These are phyloP conservation scores for Vesta saturnalis DNA, from an alignment of 2,888 invertebrate species.

Conservation along the genomic window DNA sequence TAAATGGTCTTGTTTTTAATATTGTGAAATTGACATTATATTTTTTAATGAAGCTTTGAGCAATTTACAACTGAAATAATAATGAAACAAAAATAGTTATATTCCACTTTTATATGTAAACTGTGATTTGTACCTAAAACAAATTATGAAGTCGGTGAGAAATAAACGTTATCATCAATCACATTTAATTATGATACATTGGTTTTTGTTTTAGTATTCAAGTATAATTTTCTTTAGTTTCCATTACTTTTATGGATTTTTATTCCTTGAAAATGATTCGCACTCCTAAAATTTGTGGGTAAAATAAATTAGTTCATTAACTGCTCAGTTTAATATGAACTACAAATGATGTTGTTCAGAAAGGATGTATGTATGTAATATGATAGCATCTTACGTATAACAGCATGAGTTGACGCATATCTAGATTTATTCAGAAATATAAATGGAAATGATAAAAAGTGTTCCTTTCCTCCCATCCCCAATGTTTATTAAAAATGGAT, in stretches of 20 bases:
- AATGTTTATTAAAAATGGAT: conserved; percentile 25
- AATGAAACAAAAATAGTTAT: background rate
- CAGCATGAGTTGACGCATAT: background rate
- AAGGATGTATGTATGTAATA: background rate
- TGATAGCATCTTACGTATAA: background rate
- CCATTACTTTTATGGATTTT: background rate
- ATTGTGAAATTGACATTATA: no score
- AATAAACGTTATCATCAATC: conserved; percentile 3
- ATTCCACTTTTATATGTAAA: no score
- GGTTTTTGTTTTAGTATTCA: background rate
- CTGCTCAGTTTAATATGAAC: no score
- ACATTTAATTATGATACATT: conserved; percentile 8
- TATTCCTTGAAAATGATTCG: background rate
- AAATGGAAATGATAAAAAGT: conserved; percentile 10
- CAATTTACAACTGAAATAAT: no score
- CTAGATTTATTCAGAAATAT: background rate
- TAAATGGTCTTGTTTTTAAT: no score
- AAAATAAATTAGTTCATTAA: no score
- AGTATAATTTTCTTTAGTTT: background rate
- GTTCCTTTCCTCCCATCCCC: conserved; percentile 36
- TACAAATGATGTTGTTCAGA: no score
- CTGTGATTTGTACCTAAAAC: background rate
- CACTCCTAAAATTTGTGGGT: no score
- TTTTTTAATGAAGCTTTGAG: no score
- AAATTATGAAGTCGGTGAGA: background rate